Evolutionary conservation across 2,113 vertebrate species (phyloP), one percentile per base, ranked within the genome.

Genomic region (Gila orcuttii): DNA sequence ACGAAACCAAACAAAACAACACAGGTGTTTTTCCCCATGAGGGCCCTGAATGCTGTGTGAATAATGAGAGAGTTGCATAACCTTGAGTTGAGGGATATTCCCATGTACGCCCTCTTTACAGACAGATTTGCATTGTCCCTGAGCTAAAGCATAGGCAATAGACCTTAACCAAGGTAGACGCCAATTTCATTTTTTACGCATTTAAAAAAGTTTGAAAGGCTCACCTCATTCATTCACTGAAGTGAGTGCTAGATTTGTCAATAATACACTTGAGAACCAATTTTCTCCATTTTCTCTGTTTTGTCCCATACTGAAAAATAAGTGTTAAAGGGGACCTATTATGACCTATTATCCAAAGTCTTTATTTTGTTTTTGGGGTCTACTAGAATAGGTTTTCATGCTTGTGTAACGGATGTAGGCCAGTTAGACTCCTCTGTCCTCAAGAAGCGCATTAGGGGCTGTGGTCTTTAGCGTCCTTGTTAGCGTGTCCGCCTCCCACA

Each of bases 11-110:
- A 80, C 15, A 15, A 60, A 79, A 25, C 23, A 42, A 42, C 33
- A 59, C 79, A 85, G 79, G 79, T 78, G 87, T 39, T 76, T 66
- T 62, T 17, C 45, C 47, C 83, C 47, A 66, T 64, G 28, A 39
- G 39, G 60, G 25, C 45, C 17, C 12, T 71, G 36, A 33, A 10
- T 78, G 62, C 50, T 82, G 73, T 62, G 8, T 50, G 66, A 79
- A 23, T 79, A 59, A 87, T 87, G 39, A 84, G 62, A 36, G 57
- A 33, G 50, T 85, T 68, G 62, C 73, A 71, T 82, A 82, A 85
- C 55, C 45, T 42, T 17, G 45, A 85, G 69, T 23, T 85, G 47
- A 85, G 23, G 59, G 36, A 42, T 45, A 64, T 62, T 80, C 59
- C 59, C 33, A 60, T 64, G 17, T 23, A n/a, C 21, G 11, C 33